Percentiles rank a stretch among this genome's conserved stretches.
These are phyloP conservation scores for Parazoanthus swiftii DNA, from an alignment of 92 coral and sea anemone genomes.

Conservation along the genomic window DNA sequence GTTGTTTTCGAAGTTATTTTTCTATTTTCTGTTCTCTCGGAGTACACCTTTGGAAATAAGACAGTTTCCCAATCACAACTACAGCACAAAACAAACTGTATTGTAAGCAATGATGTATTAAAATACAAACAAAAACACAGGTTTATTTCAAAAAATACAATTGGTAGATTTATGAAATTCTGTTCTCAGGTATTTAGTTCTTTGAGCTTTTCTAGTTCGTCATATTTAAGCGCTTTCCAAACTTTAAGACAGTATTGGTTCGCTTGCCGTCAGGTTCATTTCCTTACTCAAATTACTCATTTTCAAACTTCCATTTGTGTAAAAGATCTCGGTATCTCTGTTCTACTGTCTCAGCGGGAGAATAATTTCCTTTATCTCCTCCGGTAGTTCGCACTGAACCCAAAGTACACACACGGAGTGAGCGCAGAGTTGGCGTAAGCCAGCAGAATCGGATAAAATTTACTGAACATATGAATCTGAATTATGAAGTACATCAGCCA, in stretches of 20 bases:
- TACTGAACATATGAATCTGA: background rate
- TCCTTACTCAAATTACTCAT: background rate
- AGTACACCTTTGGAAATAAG: no score
- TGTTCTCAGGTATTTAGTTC: background rate
- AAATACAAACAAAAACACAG: no score
- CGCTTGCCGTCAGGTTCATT: background rate
- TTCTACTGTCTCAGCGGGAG: no score
- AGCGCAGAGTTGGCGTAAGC: conserved; percentile 18
- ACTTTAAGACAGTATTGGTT: conserved; percentile 11
- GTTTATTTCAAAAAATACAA: background rate
- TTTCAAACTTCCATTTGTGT: background rate
- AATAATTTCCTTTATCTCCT: background rate
- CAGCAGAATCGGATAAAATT: background rate
- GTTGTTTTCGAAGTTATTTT: no score
- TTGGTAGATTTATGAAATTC: background rate
- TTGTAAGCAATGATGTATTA: no score
- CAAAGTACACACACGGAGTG: conserved; percentile 10
- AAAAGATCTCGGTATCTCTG: background rate
- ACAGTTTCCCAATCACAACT: no score
- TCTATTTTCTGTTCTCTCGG: no score
- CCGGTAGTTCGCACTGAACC: background rate
- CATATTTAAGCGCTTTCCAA: background rate
- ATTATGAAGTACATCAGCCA: conserved; percentile 22
- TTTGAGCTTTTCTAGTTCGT: background rate
- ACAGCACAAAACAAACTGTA: no score